Evolutionary conservation across 37 sponge, comb jelly and placozoan genomes (phyloP), one percentile per base, ranked within the genome.

Genomic region (Spongilla lacustris): DNA sequence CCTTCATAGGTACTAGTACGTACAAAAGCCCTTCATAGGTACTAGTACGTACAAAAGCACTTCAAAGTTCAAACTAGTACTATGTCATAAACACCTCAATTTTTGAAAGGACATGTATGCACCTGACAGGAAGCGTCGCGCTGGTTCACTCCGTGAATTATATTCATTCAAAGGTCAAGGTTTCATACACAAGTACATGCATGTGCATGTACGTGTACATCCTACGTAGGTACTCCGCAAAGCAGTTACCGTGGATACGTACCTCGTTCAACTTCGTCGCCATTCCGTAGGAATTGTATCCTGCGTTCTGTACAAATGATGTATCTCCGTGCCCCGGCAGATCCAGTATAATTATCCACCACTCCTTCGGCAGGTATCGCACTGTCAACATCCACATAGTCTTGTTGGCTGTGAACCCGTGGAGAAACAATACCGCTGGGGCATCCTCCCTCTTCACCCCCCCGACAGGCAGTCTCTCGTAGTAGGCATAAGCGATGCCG

Each of bases 261-360:
- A 93, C 94, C 76, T 79, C 58, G 41, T 93, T 77, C 9, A 93
- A n/a, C 35, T 79, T 83, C 2, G 67, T 73, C n/a, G 68, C 84
- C 67, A 93, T 66, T 31, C 84, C 91, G 10, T 49, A 6, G 0
- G 84, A 68, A 10, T 48, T 38, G 71, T 90, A 94, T 30, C 84
- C 69, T 2, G 9, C 34, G 70, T 83, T 66, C 0, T 74, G 71
- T 4, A 74, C 58, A 68, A 88, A 84, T 12, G 76, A 67, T 2
- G 85, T 78, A 29, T 90, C 88, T 46, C 94, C 94, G 50, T 94
- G 94, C 0, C 89, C 94, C 5, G 94, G 94, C 68, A 94, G 36
- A 68, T 94, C 94, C 31, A 85, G 69, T 23, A 90, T 71, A 21
- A 94, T 71, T 0, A 94, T 30, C 25, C 91, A n/a, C 94, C 94